These are phyloP conservation scores for Notolepis coatsorum DNA, from an alignment of 2,797 vertebrate species.

Conservation along the genomic window DNA sequence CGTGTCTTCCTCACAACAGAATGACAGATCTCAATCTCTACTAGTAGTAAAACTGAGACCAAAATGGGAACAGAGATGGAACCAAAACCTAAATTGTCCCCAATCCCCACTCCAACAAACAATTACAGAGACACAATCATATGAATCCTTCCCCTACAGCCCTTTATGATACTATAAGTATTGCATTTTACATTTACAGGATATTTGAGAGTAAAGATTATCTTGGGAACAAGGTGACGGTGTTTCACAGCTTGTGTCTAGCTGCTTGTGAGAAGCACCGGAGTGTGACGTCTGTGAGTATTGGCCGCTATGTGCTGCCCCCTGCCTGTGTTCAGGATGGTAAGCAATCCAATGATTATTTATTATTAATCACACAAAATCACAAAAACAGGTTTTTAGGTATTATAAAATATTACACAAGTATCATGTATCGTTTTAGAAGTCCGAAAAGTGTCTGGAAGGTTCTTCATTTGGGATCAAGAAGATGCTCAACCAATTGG, in stretches of 20 bases:
- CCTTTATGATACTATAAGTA: no score
- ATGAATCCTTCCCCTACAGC: no score
- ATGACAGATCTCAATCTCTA: no score
- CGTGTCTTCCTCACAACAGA: no score
- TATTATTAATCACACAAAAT: background rate
- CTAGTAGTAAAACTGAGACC: no score
- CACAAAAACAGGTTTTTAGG: background rate
- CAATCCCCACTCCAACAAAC: no score
- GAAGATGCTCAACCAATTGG: conserved; percentile 47
- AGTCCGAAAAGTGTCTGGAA: conserved; percentile 85
- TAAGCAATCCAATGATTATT: conserved; percentile 56
- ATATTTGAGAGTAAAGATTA: conserved; percentile 88
- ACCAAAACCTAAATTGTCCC: no score
- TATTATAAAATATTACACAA: background rate
- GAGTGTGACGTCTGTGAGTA: conserved; percentile 72
- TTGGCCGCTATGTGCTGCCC: conserved; percentile 93
- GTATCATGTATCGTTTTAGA: conserved; percentile 73
- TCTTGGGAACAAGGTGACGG: conserved; percentile 83
- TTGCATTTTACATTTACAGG: conserved; percentile 65
- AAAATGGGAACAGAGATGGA: no score
- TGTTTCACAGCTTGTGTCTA: conserved; percentile 91
- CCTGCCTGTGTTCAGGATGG: conserved; percentile 90
- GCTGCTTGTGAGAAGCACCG: conserved; percentile 64
- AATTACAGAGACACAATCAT: no score
- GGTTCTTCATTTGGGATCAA: conserved; percentile 92